These are phyloP conservation scores for Gorilla gorilla DNA, from an alignment of 2,113 vertebrate genomes.

Conservation along the genomic window DNA sequence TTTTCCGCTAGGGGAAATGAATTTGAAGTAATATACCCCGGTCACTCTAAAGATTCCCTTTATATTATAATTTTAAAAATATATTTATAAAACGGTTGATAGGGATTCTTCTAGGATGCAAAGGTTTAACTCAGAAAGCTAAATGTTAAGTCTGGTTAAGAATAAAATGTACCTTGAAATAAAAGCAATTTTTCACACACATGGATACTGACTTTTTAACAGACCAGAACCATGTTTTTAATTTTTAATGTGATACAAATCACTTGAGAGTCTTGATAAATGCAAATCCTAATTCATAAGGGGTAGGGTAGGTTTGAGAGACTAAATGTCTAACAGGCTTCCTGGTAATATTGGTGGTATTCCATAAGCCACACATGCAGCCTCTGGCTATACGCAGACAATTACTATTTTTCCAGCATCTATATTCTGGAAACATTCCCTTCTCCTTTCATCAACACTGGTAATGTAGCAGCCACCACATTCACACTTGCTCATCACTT, in stretches of 20 bases:
- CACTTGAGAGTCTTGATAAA: background rate
- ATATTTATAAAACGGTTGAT: background rate
- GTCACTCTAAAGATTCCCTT: background rate
- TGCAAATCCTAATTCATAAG: background rate
- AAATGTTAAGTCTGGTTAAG: background rate
- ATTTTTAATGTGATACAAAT: background rate
- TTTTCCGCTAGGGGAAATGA: background rate
- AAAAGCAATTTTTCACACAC: background rate
- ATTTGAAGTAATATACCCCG: background rate
- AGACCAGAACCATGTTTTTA: conserved; percentile 17
- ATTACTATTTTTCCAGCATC: background rate
- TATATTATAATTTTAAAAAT: background rate
- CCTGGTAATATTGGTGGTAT: background rate
- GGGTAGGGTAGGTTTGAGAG: background rate
- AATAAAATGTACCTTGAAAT: conserved; percentile 41
- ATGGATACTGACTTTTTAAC: background rate
- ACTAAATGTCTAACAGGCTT: background rate
- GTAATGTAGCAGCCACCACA: background rate
- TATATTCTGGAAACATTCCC: background rate
- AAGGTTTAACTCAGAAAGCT: background rate
- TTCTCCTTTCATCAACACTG: background rate
- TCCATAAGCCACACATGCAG: background rate
- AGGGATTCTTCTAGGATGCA: background rate
- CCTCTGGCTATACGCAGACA: too few species aligned
- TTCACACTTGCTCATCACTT: background rate